Percentiles rank a stretch among this genome's conserved stretches.
phyloP scores from a whole-genome alignment of 2,888 invertebrate genomes.

The Scaptodrosophila latifasciaeformis region DNA sequence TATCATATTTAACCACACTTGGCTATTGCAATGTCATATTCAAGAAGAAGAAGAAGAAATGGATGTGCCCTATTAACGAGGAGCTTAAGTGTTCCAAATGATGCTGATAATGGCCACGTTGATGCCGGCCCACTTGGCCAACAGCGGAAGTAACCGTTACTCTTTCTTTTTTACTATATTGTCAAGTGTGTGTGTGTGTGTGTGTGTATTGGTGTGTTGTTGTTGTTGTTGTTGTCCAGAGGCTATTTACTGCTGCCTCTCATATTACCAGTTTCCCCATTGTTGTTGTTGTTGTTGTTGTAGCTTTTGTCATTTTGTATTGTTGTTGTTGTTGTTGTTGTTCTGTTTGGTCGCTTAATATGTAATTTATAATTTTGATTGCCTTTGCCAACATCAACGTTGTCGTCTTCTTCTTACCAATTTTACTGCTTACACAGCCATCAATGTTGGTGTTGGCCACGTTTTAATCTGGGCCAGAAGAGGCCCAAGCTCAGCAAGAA shows the following conservation, averaged over 20 bases:
- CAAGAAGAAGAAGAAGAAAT: background rate
- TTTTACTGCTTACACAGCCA: background rate
- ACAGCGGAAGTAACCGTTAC: too few relatives aligned
- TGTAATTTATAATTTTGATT: conserved; percentile 66
- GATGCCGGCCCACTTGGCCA: background rate
- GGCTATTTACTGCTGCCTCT: conserved; percentile 15
- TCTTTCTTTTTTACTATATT: too few relatives aligned
- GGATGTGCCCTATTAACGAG: conserved; percentile 49
- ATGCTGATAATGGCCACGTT: conserved; percentile 54
- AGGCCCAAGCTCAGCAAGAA: conserved; percentile 23
- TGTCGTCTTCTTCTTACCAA: conserved; percentile 5
- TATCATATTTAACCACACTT: background rate
- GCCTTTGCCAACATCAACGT: conserved; percentile 33
- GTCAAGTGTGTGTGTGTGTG: too few relatives aligned
- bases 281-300: conserved; percentile 18
- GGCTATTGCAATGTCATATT: background rate
- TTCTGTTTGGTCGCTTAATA: conserved; percentile 43
- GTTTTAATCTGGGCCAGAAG: conserved; percentile 41
- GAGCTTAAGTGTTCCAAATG: conserved; percentile 62
- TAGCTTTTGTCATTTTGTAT: conserved; percentile 10
- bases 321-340: conserved; percentile 30
- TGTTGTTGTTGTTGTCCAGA: too few relatives aligned
- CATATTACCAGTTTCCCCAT: background rate
- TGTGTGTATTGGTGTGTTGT: too few relatives aligned
- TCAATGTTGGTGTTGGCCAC: conserved; percentile 22